These are phyloP conservation scores for Myiopsitta monachus DNA, from an alignment of 2,113 vertebrate genomes.

Conservation along the genomic window DNA sequence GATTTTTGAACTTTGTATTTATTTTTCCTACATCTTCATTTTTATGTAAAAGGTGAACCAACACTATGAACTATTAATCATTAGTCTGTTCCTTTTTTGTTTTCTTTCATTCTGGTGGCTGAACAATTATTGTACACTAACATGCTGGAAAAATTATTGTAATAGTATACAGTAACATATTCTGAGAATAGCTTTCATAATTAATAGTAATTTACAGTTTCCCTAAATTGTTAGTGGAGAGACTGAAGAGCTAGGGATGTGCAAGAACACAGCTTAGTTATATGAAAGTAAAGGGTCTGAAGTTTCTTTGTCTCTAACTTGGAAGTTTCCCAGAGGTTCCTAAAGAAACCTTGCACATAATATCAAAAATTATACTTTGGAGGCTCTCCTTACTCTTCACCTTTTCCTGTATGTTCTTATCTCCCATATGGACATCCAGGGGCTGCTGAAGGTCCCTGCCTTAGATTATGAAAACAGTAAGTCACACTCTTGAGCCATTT, in stretches of 20 bases:
- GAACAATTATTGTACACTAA: not conserved
- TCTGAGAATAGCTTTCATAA: not conserved
- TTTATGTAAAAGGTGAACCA: not conserved
- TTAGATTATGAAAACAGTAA: not conserved
- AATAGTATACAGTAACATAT: not conserved
- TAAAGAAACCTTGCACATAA: not conserved
- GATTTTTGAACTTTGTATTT: not conserved
- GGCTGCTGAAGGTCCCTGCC: not conserved
- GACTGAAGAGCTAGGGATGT: not conserved
- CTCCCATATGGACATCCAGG: not conserved
- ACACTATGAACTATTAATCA: not conserved
- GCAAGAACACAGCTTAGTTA: not conserved
- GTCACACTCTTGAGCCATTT: not conserved
- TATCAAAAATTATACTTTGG: not conserved
- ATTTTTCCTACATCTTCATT: not conserved
- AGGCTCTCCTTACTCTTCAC: not conserved
- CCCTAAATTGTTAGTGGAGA: rapidly evolving
- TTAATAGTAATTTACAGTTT: not conserved
- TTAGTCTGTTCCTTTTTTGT: not conserved
- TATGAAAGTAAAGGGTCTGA: not conserved
- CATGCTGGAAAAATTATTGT: not conserved
- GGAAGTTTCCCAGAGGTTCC: not conserved
- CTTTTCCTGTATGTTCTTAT: not conserved
- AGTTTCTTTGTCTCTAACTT: not conserved
- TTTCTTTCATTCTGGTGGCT: not conserved